Conservation (phyloP, 2,888 invertebrate genomes). For the Drosophila putrida region DNA sequence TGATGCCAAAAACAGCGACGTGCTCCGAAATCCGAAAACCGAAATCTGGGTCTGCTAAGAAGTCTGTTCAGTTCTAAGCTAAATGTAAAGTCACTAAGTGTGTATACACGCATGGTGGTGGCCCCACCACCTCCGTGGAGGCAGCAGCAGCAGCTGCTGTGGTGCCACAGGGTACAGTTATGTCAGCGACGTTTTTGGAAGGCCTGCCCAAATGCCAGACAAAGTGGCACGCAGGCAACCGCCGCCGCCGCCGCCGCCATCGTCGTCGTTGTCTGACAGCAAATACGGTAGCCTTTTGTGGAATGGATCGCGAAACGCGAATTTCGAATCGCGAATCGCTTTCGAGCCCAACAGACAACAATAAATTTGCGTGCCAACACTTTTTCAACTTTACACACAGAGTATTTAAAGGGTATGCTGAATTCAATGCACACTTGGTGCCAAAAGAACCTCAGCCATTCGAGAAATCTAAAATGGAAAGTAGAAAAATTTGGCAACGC, state of each 20-base stretch:
- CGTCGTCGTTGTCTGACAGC: constrained; percentile 45
- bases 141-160: constrained; percentile 12
- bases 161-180: constrained; percentile 71
- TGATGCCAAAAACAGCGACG: constrained; percentile 81
- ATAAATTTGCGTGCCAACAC: constrained; percentile 82
- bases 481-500: too few species aligned
- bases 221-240: constrained; percentile 74
- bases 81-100: constrained; percentile 15
- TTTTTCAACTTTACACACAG: constrained; percentile 45
- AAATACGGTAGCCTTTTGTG: constrained; percentile 80
- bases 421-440: neutral
- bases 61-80: constrained; percentile 6
- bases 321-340: constrained; percentile 43
- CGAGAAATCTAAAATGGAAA: too few species aligned
- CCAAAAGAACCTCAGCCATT: too few species aligned
- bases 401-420: constrained; percentile 29
- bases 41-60: constrained; percentile 66
- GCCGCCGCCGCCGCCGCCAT: constrained; percentile 1
- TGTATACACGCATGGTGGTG: constrained; percentile 64
- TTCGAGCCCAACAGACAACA: constrained; percentile 66
- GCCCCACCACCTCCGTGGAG: constrained; percentile 36
- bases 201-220: constrained; percentile 75
- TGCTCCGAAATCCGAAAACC: constrained; percentile 49
- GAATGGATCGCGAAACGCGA: constrained; percentile 39
- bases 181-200: constrained; percentile 79